Conservation (phyloP, 2,113 vertebrate species). For the Cynoglossus semilaevis region DNA sequence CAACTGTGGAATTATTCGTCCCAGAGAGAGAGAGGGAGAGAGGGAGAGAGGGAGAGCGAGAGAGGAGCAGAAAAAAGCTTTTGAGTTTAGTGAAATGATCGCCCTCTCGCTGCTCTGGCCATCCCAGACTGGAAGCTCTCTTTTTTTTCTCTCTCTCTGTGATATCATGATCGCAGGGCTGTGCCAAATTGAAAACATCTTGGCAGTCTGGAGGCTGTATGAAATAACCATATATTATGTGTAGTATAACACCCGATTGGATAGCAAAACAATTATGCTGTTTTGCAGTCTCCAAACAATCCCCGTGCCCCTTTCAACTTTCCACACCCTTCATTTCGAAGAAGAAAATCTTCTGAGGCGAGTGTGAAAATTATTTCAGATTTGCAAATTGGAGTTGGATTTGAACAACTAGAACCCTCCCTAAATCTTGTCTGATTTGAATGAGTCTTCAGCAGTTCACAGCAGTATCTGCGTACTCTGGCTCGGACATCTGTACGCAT, state of each 20-base stretch:
- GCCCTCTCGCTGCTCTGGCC: slow-evolving; percentile 73
- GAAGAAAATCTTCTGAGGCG: slow-evolving; percentile 61
- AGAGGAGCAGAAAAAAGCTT: slow-evolving; percentile 37
- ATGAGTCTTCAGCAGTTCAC: slow-evolving; percentile 59
- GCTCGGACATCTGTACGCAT: slow-evolving; percentile 58
- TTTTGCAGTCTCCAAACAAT: slow-evolving; percentile 72
- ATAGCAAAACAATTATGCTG: slow-evolving; percentile 77
- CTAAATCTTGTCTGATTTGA: slow-evolving; percentile 48
- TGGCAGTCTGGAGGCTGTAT: slow-evolving; percentile 80
- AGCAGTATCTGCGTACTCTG: slow-evolving; percentile 25
- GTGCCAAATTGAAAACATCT: slow-evolving; percentile 86
- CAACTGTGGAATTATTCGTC: slow-evolving; percentile 85
- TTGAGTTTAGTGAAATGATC: slow-evolving; percentile 80
- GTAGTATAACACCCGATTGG: slow-evolving; percentile 78
- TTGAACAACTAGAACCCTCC: slow-evolving; percentile 46
- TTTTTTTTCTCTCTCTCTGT: slow-evolving; percentile 56
- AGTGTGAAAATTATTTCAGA: slow-evolving; percentile 66
- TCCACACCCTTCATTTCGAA: slow-evolving; percentile 58
- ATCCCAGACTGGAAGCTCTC: slow-evolving; percentile 75
- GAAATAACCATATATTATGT: slow-evolving; percentile 82
- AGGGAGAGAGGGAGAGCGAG: slow-evolving; percentile 40
- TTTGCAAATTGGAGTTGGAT: slow-evolving; percentile 65
- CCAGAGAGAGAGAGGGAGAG: slow-evolving; percentile 64
- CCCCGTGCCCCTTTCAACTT: slow-evolving; percentile 40
- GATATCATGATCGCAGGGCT: slow-evolving; percentile 83